Evolutionary conservation across 2,888 invertebrate genomes (phyloP), one percentile per base, ranked within the genome.

Genomic region (Mesoligia furuncula): DNA sequence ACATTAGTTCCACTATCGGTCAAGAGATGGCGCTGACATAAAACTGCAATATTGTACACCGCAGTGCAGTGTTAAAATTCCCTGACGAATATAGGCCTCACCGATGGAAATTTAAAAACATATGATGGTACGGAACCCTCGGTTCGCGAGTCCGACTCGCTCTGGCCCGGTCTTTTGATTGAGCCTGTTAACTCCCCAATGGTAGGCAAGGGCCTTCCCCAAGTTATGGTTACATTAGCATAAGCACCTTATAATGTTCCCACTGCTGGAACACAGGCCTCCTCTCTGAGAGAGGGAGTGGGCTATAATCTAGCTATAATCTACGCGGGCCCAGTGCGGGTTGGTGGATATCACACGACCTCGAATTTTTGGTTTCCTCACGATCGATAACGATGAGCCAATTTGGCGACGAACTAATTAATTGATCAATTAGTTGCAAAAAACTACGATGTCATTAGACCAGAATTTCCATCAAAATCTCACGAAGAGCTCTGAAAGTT

Each of bases 381-480:
- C 11, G 11, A 54, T 54, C 54, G 11, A 45, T 5, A 45, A 45
- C 45, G 45, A 15, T 45, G 45, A 15, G 15, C 45, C 45, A 45
- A 45, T 45, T 45, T 15, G 15, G 15, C 45, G 45, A 45, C 45
- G 45, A 45, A 45, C 45, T 15, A 45, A 45, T 13, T 45, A 45
- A 45, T 42, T 2, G 11, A 42, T 45, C 24, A 68, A 31, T 24
- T 17, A 67, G 24, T 31, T 31, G 13, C 7, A 31, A 45, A 31
- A 57, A n/a, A n/a, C 11, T 48, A 7, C 11, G 7, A 57, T 15
- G 0, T 31, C n/a, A 15, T 59, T 36, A 9, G n/a, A 73, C 15
- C 11, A 54, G 17, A 73, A 31, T 42, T 17, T 73, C 71, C 27
- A 54, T 17, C 17, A 74, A 57, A 73, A 73, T 45, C n/a, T 57